These are phyloP conservation scores for Sorex araneus DNA, from an alignment of 2,113 vertebrate species.

Conservation along the genomic window DNA sequence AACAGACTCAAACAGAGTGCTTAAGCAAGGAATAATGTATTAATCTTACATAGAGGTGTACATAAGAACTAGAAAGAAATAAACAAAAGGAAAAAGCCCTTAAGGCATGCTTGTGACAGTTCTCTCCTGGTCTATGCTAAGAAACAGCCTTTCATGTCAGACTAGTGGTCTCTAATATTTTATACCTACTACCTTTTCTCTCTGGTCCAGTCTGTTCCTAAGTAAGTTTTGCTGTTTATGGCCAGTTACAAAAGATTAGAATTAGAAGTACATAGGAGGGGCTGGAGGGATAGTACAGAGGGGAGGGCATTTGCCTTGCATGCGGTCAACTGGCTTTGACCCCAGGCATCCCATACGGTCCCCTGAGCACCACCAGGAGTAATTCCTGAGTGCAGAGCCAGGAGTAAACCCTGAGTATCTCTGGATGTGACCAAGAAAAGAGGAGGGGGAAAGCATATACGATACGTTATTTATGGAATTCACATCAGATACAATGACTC, in stretches of 20 bases:
- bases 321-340: too few species aligned
- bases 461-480: neutral
- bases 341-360: too few species aligned
- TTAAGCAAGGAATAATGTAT: constrained; percentile 67
- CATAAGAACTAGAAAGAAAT: constrained; percentile 23
- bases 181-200: neutral
- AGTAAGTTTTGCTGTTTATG: neutral
- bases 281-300: too few species aligned
- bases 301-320: too few species aligned
- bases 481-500: neutral
- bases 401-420: too few species aligned
- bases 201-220: neutral
- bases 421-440: too few species aligned
- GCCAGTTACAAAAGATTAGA: neutral
- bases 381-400: too few species aligned
- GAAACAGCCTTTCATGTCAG: neutral
- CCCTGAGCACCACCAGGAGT: too few species aligned
- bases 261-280: neutral
- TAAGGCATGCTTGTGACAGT: neutral
- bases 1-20: neutral
- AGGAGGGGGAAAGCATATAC: neutral
- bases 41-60: constrained; percentile 45
- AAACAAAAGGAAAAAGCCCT: constrained; percentile 60
- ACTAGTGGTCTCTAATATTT: neutral
- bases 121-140: neutral